Evolutionary conservation across 2,888 invertebrate species (phyloP).

Genomic region (Drosophila maculinotata): DNA sequence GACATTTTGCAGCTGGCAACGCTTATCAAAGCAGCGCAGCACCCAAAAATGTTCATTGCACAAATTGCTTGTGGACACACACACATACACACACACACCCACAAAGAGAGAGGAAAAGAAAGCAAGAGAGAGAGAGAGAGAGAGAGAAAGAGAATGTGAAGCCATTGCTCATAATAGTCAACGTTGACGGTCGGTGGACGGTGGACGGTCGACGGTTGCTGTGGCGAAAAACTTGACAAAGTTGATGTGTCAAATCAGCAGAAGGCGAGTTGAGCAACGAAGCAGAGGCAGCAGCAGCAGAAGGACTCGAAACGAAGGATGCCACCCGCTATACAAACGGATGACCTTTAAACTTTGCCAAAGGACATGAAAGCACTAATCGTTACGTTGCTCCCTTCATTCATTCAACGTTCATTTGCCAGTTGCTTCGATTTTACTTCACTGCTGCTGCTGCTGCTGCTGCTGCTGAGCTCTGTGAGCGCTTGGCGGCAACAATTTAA

Average conservation of each 20-base stretch:
- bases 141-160: conserved; percentile 20
- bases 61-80: conserved; percentile 71
- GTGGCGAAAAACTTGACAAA: conserved; percentile 76
- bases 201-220: conserved; percentile 46
- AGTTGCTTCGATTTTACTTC: conserved; percentile 75
- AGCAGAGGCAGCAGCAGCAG: conserved; percentile 7
- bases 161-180: conserved; percentile 74
- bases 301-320: conserved; percentile 35
- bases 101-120: conserved; percentile 1
- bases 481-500: conserved; percentile 78
- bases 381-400: conserved; percentile 81
- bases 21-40: conserved; percentile 68
- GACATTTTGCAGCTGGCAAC: conserved; percentile 75
- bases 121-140: neutral
- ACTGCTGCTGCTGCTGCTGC: conserved; percentile 19
- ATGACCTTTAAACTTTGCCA: conserved; percentile 83
- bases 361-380: conserved; percentile 83
- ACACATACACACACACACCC: conserved; percentile 22
- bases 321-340: conserved; percentile 46
- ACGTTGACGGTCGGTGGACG: conserved; percentile 43
- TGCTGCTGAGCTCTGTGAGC: conserved; percentile 36
- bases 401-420: conserved; percentile 68
- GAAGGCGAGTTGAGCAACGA: conserved; percentile 44
- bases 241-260: conserved; percentile 79
- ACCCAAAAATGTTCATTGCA: conserved; percentile 76